phyloP scores from a whole-genome alignment of 1,140 invertebrate genomes.

The Drosophila setifemur region DNA sequence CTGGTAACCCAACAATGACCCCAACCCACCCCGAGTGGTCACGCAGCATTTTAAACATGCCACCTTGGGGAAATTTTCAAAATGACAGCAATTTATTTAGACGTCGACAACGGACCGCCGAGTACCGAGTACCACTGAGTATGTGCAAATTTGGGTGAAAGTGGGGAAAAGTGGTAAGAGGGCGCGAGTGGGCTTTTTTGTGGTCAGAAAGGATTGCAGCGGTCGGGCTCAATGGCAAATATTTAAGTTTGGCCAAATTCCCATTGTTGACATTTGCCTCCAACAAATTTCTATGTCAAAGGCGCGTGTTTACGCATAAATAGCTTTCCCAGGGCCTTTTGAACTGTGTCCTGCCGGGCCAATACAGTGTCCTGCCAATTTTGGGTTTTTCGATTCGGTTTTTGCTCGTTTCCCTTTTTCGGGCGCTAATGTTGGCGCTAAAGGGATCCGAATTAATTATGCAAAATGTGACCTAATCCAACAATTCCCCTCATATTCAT shows the following conservation, averaged over 20 bases:
- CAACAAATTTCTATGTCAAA: constrained; percentile 64
- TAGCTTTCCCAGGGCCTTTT: constrained; percentile 54
- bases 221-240: constrained; percentile 49
- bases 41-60: constrained; percentile 53
- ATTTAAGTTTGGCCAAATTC: constrained; percentile 65
- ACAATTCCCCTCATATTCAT: constrained; percentile 48
- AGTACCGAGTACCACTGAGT: neutral
- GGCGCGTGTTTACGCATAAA: constrained; percentile 74
- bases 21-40: neutral
- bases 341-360: constrained; percentile 28
- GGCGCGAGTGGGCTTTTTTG: constrained; percentile 8
- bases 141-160: neutral
- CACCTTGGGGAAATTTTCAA: constrained; percentile 78
- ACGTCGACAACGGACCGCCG: constrained; percentile 17
- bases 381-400: constrained; percentile 11
- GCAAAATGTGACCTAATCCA: constrained; percentile 75
- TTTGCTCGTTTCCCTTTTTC: neutral
- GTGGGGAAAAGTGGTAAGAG: constrained; percentile 6
- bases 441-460: constrained; percentile 66
- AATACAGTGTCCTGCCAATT: constrained; percentile 7
- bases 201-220: constrained; percentile 54
- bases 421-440: constrained; percentile 15
- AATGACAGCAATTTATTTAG: constrained; percentile 80
- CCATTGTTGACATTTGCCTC: constrained; percentile 69
- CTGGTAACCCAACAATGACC: constrained; percentile 26